phyloP scores from a whole-genome alignment of 2,113 vertebrate species.

The Sylvilagus bachmani region DNA sequence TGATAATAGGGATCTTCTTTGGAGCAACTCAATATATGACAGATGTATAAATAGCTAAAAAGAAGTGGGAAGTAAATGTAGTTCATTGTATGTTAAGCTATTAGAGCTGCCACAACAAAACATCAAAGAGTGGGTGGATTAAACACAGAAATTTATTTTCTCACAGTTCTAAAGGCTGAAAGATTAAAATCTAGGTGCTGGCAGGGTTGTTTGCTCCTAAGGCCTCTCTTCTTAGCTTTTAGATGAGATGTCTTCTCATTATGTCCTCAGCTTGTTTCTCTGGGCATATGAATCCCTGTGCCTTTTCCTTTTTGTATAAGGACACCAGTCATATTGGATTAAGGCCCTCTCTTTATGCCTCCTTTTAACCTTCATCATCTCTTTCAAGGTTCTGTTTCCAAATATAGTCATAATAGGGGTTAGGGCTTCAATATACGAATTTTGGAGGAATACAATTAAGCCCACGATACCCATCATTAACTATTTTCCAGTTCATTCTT shows the following conservation, averaged over 20 bases:
- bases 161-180: slow-evolving; percentile 37
- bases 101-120: slow-evolving; percentile 26
- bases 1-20: slow-evolving; percentile 37
- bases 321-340: neutral
- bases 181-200: slow-evolving; percentile 45
- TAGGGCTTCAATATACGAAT: neutral
- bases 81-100: neutral
- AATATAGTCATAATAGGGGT: neutral
- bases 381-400: slow-evolving; percentile 17
- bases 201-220: neutral
- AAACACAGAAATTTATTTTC: slow-evolving; percentile 38
- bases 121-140: neutral
- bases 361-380: slow-evolving; percentile 43
- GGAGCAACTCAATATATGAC: slow-evolving; percentile 17
- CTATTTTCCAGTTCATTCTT: neutral
- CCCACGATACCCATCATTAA: neutral
- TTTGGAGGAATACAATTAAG: slow-evolving; percentile 13
- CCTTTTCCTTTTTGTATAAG: slow-evolving; percentile 16
- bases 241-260: neutral
- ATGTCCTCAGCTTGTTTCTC: neutral
- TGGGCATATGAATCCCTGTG: neutral
- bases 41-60: neutral
- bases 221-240: neutral
- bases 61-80: slow-evolving; percentile 58
- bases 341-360: neutral